Evolutionary conservation across 2,113 vertebrate genomes (phyloP).

Genomic region (Paramormyrops kingsleyae): DNA sequence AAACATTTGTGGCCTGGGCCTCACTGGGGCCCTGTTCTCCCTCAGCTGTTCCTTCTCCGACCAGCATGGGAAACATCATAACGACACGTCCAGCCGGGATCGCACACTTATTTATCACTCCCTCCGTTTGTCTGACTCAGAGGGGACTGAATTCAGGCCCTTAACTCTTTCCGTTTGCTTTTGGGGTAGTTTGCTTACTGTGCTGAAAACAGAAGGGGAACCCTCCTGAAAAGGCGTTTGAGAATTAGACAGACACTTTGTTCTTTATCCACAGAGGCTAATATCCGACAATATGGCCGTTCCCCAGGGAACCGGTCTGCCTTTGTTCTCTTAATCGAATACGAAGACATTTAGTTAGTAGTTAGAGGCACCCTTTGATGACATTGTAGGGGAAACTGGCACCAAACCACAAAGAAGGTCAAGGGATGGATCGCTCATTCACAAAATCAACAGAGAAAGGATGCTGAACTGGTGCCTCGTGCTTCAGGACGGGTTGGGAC

Average conservation of each 20-base stretch:
- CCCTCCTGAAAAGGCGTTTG: background rate
- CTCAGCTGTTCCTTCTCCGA: too few relatives aligned
- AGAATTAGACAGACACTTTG: background rate
- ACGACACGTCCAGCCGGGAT: background rate
- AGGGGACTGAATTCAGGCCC: background rate
- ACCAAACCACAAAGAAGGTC: background rate
- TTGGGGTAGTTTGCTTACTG: background rate
- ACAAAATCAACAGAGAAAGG: background rate
- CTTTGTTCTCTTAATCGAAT: conserved; percentile 6
- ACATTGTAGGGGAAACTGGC: background rate
- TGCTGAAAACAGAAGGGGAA: background rate
- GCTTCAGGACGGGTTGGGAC: background rate
- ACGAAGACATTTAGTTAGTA: background rate
- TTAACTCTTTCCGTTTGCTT: background rate
- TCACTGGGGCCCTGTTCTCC: background rate
- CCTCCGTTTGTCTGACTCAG: background rate
- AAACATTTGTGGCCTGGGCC: background rate
- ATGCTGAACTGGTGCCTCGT: background rate
- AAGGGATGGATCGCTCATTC: background rate
- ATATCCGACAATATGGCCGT: too few relatives aligned
- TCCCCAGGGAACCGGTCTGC: background rate
- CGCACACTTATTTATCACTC: background rate
- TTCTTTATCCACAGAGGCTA: background rate
- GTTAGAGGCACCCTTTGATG: background rate
- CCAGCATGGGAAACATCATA: background rate